Conservation (phyloP, 2,797 vertebrate genomes). For the Sebastes vulpes region DNA sequence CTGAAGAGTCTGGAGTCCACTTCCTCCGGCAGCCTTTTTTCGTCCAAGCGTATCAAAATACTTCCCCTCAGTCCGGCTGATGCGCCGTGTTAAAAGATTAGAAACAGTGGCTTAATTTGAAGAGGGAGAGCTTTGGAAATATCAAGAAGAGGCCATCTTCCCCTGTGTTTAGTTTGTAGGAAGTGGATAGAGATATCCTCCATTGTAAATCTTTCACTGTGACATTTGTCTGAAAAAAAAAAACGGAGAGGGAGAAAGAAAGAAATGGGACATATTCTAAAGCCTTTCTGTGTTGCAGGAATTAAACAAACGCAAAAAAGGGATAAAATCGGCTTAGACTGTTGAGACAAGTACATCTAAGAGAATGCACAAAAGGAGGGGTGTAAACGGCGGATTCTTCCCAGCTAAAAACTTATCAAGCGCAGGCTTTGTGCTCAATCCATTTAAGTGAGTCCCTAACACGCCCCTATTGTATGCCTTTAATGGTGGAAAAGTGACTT, state of each 20-base stretch:
- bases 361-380: conserved; percentile 83
- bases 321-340: conserved; percentile 85
- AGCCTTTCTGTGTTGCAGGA: conserved; percentile 82
- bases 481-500: conserved; percentile 85
- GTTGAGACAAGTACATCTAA: conserved; percentile 84
- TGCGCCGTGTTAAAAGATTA: conserved; percentile 78
- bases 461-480: conserved; percentile 85
- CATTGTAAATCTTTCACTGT: conserved; percentile 78
- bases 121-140: conserved; percentile 79
- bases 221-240: conserved; percentile 74
- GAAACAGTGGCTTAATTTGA: conserved; percentile 81
- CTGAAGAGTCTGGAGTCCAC: conserved; percentile 75
- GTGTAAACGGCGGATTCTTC: conserved; percentile 83
- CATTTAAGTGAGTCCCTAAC: conserved; percentile 86
- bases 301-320: conserved; percentile 80
- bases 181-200: conserved; percentile 79
- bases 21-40: conserved; percentile 57
- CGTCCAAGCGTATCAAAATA: conserved; percentile 66
- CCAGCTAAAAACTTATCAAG: conserved; percentile 84
- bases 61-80: conserved; percentile 71
- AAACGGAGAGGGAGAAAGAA: conserved; percentile 47
- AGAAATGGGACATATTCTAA: conserved; percentile 78
- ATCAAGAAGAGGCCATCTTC: conserved; percentile 81
- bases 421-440: conserved; percentile 81
- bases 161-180: conserved; percentile 79